phyloP scores from a whole-genome alignment of 2,888 invertebrate species.

The Latrodectus hesperus region DNA sequence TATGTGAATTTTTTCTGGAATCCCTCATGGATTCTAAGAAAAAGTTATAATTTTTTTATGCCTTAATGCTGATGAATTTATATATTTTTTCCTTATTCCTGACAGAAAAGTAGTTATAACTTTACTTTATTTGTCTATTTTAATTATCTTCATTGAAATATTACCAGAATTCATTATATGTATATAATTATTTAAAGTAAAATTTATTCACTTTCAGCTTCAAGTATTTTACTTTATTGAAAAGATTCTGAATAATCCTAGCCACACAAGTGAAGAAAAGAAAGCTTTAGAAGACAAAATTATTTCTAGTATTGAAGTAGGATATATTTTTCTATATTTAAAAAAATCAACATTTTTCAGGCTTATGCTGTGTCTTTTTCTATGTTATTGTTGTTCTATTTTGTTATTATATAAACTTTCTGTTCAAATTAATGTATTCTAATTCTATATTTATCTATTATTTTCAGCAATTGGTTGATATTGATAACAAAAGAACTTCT shows the following conservation, averaged over 20 bases:
- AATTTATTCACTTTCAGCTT: constrained; percentile 72
- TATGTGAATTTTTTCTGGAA: too few relatives aligned
- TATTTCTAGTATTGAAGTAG: constrained; percentile 74
- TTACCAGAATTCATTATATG: neutral
- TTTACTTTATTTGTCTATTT: neutral
- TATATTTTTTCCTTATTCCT: too few relatives aligned
- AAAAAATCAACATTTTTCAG: neutral
- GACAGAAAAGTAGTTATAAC: too few relatives aligned
- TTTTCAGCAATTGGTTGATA: constrained; percentile 78
- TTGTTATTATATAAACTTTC: neutral
- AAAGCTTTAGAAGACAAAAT: constrained; percentile 74
- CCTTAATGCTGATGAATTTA: too few relatives aligned
- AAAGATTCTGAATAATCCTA: constrained; percentile 75
- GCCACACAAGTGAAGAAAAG: constrained; percentile 73
- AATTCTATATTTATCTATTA: neutral
- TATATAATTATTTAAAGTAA: neutral
- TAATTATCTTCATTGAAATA: neutral
- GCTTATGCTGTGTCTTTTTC: neutral
- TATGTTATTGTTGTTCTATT: neutral
- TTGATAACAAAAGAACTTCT: constrained; percentile 81
- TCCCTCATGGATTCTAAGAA: too few relatives aligned
- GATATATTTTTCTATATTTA: neutral
- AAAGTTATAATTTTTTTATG: too few relatives aligned
- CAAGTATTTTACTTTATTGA: constrained; percentile 79
- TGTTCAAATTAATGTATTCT: neutral